phyloP scores from a whole-genome alignment of 2,888 invertebrate species.

The Phaonia tiefii region DNA sequence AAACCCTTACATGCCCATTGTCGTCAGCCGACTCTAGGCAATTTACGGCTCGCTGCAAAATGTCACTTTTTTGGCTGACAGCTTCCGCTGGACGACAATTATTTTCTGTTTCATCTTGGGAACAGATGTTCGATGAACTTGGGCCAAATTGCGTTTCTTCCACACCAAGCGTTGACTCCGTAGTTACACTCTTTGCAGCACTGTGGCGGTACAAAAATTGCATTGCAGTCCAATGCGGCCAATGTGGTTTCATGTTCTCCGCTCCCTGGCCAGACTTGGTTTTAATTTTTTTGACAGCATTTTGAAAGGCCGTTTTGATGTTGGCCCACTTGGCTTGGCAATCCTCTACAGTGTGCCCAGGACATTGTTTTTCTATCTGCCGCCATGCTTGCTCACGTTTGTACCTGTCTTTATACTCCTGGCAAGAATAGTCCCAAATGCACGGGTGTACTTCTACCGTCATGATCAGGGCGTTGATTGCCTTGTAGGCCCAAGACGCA shows the following conservation, averaged over 20 bases:
- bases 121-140: neutral
- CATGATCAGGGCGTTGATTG: neutral
- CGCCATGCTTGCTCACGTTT: constrained; percentile 44
- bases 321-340: constrained; percentile 43
- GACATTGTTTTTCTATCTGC: constrained; percentile 16
- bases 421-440: constrained; percentile 36
- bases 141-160: constrained; percentile 5
- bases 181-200: neutral
- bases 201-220: neutral
- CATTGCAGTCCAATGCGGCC: constrained; percentile 50
- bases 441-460: constrained; percentile 27
- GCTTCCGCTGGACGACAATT: too few species aligned
- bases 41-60: too few species aligned
- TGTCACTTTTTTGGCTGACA: too few species aligned
- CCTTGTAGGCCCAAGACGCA: neutral
- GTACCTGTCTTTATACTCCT: constrained; percentile 32
- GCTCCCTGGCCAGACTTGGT: constrained; percentile 40
- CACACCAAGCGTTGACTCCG: constrained; percentile 1
- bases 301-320: constrained; percentile 40
- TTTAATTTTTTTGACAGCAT: constrained; percentile 39
- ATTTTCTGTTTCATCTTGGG: neutral
- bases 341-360: constrained; percentile 27
- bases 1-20: too few species aligned
- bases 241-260: constrained; percentile 27
- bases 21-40: too few species aligned